These are phyloP conservation scores for Frankliniella intonsa DNA, from an alignment of 2,888 invertebrate species.

Conservation along the genomic window DNA sequence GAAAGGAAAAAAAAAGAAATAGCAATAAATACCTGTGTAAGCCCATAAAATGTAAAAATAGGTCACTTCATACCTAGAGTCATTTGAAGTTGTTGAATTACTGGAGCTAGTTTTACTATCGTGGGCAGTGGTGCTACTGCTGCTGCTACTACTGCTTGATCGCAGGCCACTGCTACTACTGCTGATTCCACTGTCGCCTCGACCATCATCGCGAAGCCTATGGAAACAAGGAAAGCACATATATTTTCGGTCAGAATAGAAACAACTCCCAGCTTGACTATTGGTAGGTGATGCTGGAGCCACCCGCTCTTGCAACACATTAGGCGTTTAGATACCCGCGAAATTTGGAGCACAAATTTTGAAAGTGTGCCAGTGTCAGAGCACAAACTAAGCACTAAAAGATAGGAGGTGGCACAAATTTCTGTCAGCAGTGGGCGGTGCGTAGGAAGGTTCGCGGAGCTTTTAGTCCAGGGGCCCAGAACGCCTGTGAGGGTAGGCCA, in stretches of 20 bases:
- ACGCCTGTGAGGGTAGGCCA: neutral
- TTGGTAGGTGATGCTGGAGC: no score
- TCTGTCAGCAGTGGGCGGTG: no score
- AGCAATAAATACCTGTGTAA: neutral
- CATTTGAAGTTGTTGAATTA: constrained; percentile 45
- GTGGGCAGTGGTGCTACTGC: constrained; percentile 30
- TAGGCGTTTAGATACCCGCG: no score
- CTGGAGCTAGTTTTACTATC: constrained; percentile 38
- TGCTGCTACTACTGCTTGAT: constrained; percentile 30
- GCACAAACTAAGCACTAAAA: no score
- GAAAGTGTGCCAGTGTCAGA: no score
- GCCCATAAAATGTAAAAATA: constrained; percentile 29
- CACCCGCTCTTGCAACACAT: no score
- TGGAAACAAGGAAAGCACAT: neutral
- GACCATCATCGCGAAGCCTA: constrained; percentile 36
- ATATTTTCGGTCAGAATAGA: no score
- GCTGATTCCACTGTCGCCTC: constrained; percentile 35
- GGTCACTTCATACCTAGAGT: constrained; percentile 49
- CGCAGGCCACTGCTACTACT: constrained; percentile 33
- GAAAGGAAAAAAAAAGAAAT: constrained; percentile 23
- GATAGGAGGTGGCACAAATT: no score
- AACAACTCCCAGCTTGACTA: no score
- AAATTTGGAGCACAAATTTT: no score
- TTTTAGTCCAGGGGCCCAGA: no score
- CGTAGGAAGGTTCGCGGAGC: no score